Conservation (phyloP, 1,140 invertebrate species). For the Drosophila bipectinata region DNA sequence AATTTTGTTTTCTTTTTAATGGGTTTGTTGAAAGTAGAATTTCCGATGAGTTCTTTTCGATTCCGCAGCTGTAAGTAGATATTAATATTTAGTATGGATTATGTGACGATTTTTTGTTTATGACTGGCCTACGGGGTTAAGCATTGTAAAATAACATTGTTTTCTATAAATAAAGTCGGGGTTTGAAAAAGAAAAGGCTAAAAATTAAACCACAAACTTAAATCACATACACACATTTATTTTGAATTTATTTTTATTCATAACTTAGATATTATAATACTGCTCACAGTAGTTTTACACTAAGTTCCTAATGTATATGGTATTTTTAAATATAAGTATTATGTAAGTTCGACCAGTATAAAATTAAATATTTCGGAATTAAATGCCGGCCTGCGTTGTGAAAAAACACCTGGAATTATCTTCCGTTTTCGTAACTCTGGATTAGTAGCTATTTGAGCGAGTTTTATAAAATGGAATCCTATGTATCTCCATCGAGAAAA, state of each 20-base stretch:
- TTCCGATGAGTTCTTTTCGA: background rate
- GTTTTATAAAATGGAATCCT: constrained; percentile 9
- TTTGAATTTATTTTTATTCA: constrained; percentile 45
- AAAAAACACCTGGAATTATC: constrained; percentile 27
- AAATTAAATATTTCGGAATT: constrained; percentile 39
- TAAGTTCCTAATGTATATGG: constrained; percentile 46
- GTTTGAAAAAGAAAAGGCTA: background rate
- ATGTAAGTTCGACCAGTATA: constrained; percentile 48
- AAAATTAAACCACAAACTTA: background rate
- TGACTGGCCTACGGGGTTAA: background rate
- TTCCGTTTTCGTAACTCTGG: constrained; percentile 21
- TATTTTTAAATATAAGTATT: constrained; percentile 49
- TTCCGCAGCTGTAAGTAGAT: constrained; percentile 15
- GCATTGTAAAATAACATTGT: background rate
- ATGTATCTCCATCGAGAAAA: constrained; percentile 17
- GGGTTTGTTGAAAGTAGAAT: constrained; percentile 14
- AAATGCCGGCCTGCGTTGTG: constrained; percentile 44
- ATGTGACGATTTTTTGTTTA: background rate
- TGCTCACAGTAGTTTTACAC: constrained; percentile 47
- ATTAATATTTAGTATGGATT: background rate
- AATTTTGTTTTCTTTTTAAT: constrained; percentile 13
- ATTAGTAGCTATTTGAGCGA: constrained; percentile 30
- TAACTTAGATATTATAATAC: constrained; percentile 50
- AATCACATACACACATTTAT: constrained; percentile 8
- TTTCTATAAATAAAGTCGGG: background rate